Conservation (phyloP, 1,140 invertebrate species). For the Calliphora vicina region DNA sequence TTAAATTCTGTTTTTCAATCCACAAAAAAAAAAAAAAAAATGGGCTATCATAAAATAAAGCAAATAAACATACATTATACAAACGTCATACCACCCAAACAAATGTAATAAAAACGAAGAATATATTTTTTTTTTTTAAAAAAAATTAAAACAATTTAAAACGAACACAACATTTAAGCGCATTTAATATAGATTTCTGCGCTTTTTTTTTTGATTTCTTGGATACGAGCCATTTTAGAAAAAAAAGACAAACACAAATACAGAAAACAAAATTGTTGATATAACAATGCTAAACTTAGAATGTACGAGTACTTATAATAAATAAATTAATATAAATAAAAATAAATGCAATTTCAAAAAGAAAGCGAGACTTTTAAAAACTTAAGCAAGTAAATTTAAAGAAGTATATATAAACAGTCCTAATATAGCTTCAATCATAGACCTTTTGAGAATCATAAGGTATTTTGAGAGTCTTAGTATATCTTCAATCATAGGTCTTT, state of each 20-base stretch:
- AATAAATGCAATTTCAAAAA: slow-evolving; percentile 6
- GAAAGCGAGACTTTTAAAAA: not conserved
- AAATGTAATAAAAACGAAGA: not conserved
- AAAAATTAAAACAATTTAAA: not conserved
- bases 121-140: not conserved
- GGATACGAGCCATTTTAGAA: not conserved
- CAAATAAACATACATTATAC: not conserved
- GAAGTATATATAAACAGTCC: no score
- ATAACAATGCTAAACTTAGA: not conserved
- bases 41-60: not conserved
- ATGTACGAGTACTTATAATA: no score
- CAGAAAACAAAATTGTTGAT: not conserved
- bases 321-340: not conserved
- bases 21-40: not conserved
- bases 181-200: slow-evolving; percentile 9
- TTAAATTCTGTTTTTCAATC: not conserved
- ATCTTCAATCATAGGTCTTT: no score
- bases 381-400: no score
- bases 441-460: no score
- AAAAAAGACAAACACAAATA: not conserved
- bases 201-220: not conserved
- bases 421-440: no score
- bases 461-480: no score
- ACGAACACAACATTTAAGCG: not conserved
- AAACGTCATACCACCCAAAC: not conserved